Base-by-base conservation (phyloP, 92 coral and sea anemone species). In the Hydrozoanthus gracilis region DNA sequence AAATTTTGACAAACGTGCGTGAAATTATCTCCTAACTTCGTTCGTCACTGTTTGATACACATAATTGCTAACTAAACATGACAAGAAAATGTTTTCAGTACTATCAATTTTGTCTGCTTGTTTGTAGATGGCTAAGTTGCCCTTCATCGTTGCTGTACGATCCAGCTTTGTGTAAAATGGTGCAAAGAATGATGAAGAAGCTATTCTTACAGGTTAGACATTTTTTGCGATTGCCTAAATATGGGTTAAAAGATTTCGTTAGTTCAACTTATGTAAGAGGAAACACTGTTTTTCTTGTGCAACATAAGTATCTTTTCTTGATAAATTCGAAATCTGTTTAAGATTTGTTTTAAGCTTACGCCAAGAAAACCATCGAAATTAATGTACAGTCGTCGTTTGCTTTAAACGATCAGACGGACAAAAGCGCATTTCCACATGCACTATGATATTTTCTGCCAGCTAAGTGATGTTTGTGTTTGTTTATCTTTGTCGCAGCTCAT, bases 181-280 rank as follows among this genome's bases (percentile, higher is more conserved):
- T 96, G 61, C 99, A 96, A 58, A 86, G 99, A 51, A 96, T 96
- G 99, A 96, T 96, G 98, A 96, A 96, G 84, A 96, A 96, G 64
- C 92, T 96, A 14, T 96, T 93, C 82, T 82, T 96, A 83, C 99
- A 96, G 95, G 99, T 96, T 27, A 71, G 86, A 13, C 15, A 4
- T 35, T 15, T 27, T 27, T 27, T 2, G 39, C 39, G 39, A 27
- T 27, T 27, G 39, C 39, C 39, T 27, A 27, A 0, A 27, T 27
- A 27, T 27, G 39, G 39, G 39, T 27, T 27, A 27, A 27, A 27
- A 27, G 39, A 27, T 27, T 27, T 27, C 2, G 39, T 27, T n/a
- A n/a, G n/a, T n/a, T n/a, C n/a, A n/a, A n/a, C n/a, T n/a, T n/a
- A n/a, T n/a, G n/a, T n/a, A n/a, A n/a, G n/a, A n/a, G n/a, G n/a